Base-by-base conservation (phyloP, 2,888 invertebrate genomes). In the Epistrophella euchroma region DNA sequence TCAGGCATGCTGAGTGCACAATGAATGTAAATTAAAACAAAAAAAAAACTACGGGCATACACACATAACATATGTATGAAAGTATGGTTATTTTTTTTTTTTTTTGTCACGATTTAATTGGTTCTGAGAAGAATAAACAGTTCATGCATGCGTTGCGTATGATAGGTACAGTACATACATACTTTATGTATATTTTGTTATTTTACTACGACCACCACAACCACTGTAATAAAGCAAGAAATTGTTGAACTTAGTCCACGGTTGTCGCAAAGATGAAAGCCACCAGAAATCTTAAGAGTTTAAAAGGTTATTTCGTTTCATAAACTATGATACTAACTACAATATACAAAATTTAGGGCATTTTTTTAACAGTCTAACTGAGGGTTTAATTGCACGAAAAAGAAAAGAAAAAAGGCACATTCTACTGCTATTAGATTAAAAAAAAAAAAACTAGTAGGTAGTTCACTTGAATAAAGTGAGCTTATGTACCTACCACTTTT, bases 21-120 rank as follows among this genome's bases (percentile, higher is more conserved):
- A 55, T 71, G 50, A 56, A 81, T 71, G 11, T 15, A 74, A 68
- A 80, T 68, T 40, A 70, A 62, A 15, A 40, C 11, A 4, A 50
- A 70, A 58, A 58, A 50, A 13, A 56, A 56, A 56, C 17, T 35
- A 17, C 2, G 6, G 19, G 17, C 13, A 17, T 40, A n/a, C n/a
- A n/a, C n/a, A n/a, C n/a, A n/a, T n/a, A n/a, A n/a, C n/a, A n/a
- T n/a, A n/a, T n/a, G n/a, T n/a, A n/a, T n/a, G n/a, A n/a, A n/a
- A n/a, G n/a, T n/a, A 3, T 13, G 4, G 15, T 17, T 25, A 13
- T 22, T 50, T 47, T 55, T 19, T 22, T 50, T 50, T 56, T 32
- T 11, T 56, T 10, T 11, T 47, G 22, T 22, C 60, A 60, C 19
- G 13, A 60, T 22, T 13, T 25, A 11, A 60, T 40, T 60, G 4